phyloP scores from a whole-genome alignment of 2,113 vertebrate genomes.

The Helogale parvula region DNA sequence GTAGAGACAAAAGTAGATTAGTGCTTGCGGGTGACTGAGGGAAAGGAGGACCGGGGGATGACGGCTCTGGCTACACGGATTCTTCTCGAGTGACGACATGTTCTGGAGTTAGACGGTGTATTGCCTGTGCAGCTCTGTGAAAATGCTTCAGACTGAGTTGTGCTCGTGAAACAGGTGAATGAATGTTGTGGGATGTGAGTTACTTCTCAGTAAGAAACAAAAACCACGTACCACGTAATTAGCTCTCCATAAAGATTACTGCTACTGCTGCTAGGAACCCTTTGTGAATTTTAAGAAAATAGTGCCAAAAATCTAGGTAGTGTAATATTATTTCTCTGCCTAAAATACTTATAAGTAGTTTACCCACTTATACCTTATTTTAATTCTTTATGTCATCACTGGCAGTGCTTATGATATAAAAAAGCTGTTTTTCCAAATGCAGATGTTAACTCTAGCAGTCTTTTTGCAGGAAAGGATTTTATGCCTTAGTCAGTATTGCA shows the following conservation, averaged over 20 bases:
- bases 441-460: background rate
- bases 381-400: background rate
- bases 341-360: background rate
- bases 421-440: background rate
- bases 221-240: background rate
- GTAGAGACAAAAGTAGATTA: background rate
- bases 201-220: background rate
- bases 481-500: background rate
- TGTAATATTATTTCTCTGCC: background rate
- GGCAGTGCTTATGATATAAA: background rate
- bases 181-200: background rate
- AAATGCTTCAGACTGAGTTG: background rate
- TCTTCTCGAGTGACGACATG: background rate
- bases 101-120: background rate
- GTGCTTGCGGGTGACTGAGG: no score
- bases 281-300: conserved; percentile 5
- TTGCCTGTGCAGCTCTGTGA: background rate
- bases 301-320: background rate
- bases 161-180: background rate
- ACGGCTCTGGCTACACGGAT: background rate
- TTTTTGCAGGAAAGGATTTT: background rate
- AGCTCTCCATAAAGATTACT: background rate
- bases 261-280: background rate
- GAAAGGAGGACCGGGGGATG: rapidly evolving
- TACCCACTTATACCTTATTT: background rate